Conservation (phyloP, 2,113 vertebrate species). For the Chrysemys picta region DNA sequence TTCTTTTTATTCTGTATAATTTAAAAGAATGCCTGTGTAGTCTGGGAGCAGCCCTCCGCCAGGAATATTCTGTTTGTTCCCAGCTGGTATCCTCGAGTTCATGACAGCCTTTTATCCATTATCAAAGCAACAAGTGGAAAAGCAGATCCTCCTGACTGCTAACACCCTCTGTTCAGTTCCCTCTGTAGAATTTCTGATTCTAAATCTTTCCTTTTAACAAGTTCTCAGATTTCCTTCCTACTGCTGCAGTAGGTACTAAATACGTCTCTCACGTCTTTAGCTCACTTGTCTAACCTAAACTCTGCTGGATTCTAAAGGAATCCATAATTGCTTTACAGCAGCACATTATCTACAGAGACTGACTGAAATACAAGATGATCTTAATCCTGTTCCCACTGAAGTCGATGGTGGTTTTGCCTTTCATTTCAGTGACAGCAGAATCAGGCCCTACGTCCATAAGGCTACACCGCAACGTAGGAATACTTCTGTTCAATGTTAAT, state of each 20-base stretch:
- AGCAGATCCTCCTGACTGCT: constrained; percentile 81
- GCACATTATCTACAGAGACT: neutral
- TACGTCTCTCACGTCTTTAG: constrained; percentile 42
- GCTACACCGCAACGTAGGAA: rapidly evolving
- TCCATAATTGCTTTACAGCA: constrained; percentile 33
- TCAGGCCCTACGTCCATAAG: neutral
- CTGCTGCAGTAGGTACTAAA: constrained; percentile 59
- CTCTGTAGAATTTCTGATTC: constrained; percentile 77
- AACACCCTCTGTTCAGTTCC: constrained; percentile 62
- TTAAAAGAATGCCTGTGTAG: constrained; percentile 60
- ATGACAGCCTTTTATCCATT: constrained; percentile 87
- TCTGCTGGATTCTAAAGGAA: constrained; percentile 46
- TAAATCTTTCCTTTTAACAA: constrained; percentile 90
- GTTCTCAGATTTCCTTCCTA: constrained; percentile 82
- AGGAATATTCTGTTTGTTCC: constrained; percentile 80
- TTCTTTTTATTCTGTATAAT: constrained; percentile 6
- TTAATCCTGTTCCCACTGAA: neutral
- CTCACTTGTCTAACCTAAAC: constrained; percentile 35
- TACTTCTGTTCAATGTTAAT: neutral
- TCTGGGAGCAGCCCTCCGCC: constrained; percentile 55
- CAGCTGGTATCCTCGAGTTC: constrained; percentile 79
- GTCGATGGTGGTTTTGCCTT: neutral
- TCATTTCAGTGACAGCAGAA: neutral
- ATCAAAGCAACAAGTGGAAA: constrained; percentile 94
- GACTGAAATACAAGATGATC: constrained; percentile 6